These are phyloP conservation scores for Eufriesea mexicana DNA, from an alignment of 1,140 invertebrate genomes.

Conservation along the genomic window DNA sequence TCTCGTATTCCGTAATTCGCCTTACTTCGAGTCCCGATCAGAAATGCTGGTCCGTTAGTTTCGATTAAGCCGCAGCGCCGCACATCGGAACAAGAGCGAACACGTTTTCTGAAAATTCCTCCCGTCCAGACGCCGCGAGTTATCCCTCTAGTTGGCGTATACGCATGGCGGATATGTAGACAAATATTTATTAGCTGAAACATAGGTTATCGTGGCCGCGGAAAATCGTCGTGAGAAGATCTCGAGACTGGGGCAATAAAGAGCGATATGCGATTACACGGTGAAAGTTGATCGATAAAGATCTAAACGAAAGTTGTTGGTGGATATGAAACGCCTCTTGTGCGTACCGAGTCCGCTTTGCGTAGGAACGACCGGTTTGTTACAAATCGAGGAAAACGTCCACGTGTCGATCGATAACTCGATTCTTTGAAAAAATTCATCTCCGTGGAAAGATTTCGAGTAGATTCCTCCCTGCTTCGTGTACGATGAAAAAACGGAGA, in stretches of 20 bases:
- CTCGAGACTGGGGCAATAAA: conserved; percentile 32
- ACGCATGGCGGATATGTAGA: too few species aligned
- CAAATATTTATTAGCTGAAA: conserved; percentile 16
- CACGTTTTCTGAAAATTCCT: too few species aligned
- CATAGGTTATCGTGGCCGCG: not conserved
- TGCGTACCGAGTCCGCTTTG: conserved; percentile 40
- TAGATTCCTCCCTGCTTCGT: not conserved
- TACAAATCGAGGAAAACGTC: conserved; percentile 44
- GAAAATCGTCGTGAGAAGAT: conserved; percentile 39
- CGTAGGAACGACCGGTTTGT: conserved; percentile 58
- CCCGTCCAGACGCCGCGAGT: too few species aligned
- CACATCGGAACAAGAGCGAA: too few species aligned
- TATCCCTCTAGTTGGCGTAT: too few species aligned
- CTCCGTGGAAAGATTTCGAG: not conserved
- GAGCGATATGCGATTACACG: conserved; percentile 46
- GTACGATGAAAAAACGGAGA: too few species aligned
- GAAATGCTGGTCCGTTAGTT: not conserved
- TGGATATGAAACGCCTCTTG: conserved; percentile 52
- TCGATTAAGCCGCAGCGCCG: not conserved
- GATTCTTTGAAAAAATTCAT: conserved; percentile 9
- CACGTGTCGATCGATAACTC: conserved; percentile 20
- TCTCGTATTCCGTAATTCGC: not conserved
- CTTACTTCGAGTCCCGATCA: not conserved
- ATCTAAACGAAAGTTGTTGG: conserved; percentile 68
- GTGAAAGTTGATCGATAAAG: conserved; percentile 69